Evolutionary conservation across 2,113 vertebrate genomes (phyloP).

Genomic region (Gnathonemus longibarbis): DNA sequence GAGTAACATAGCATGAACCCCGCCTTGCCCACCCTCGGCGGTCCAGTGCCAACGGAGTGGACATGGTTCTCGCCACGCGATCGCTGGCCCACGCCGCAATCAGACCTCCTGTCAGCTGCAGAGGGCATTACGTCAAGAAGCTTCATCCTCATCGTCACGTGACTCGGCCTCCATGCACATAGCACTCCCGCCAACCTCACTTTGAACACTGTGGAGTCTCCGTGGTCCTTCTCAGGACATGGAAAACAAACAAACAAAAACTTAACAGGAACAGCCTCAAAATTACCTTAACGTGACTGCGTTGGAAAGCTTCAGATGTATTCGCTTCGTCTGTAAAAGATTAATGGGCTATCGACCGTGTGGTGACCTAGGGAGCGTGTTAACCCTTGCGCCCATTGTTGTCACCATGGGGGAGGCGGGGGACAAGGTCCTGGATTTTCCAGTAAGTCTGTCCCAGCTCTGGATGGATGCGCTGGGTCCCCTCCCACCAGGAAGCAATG

Average conservation of each 20-base stretch:
- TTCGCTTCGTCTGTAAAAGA: conserved; percentile 45
- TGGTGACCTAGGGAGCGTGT: conserved; percentile 31
- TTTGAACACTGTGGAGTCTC: background rate
- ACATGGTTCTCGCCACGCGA: background rate
- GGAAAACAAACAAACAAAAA: background rate
- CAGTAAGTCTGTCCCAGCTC: background rate
- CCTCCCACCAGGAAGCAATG: background rate
- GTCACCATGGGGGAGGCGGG: background rate
- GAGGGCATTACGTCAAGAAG: background rate
- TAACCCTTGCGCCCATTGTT: conserved; percentile 15
- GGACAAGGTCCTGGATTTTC: background rate
- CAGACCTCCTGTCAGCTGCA: background rate
- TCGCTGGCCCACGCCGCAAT: too few species aligned
- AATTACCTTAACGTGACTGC: background rate
- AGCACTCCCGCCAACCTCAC: background rate
- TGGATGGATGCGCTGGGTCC: background rate
- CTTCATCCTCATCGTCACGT: background rate
- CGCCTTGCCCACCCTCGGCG: background rate
- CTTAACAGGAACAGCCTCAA: background rate
- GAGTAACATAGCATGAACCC: conserved; percentile 29
- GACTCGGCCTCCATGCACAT: background rate
- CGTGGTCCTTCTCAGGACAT: background rate
- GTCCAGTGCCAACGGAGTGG: background rate
- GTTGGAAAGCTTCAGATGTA: conserved; percentile 39
- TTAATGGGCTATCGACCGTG: conserved; percentile 44